Evolutionary conservation across 1,140 invertebrate genomes (phyloP).

Genomic region (Drosophila kurseongensis): DNA sequence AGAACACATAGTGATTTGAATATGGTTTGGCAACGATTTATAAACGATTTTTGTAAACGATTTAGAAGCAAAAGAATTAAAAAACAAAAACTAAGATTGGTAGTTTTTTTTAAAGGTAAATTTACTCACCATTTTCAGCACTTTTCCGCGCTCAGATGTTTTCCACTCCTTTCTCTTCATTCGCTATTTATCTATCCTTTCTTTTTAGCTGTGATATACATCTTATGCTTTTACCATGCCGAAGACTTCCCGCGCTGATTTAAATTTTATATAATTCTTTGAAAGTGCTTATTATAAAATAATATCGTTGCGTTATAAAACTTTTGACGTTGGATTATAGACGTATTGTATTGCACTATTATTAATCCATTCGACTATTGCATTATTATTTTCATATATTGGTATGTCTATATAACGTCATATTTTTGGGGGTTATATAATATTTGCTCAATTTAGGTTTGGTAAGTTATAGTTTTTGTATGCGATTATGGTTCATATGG

Average conservation of each 20-base stretch:
- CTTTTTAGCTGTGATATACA: constrained; percentile 22
- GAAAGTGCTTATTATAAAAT: constrained; percentile 54
- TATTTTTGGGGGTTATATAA: constrained; percentile 16
- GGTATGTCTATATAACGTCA: neutral
- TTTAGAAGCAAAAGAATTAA: too few species aligned
- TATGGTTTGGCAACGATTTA: too few species aligned
- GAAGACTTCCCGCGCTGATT: constrained; percentile 25
- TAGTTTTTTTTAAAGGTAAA: too few species aligned
- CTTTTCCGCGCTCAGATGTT: constrained; percentile 38
- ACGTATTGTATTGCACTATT: constrained; percentile 31
- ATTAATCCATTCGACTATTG: constrained; percentile 15
- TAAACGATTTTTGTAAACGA: too few species aligned
- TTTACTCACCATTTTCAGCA: constrained; percentile 49
- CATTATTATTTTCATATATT: constrained; percentile 16
- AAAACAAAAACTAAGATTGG: neutral
- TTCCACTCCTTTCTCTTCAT: neutral
- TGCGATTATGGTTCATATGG: constrained; percentile 25
- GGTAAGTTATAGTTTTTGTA: constrained; percentile 21
- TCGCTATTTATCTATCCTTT: neutral
- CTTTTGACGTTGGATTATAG: constrained; percentile 34
- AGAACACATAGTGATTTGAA: too few species aligned
- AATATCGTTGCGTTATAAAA: constrained; percentile 24
- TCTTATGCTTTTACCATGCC: constrained; percentile 38
- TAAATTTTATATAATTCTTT: constrained; percentile 23
- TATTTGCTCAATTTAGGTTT: constrained; percentile 23